Evolutionary conservation across 2,113 vertebrate species (phyloP).

Genomic region (Muntiacus reevesi): DNA sequence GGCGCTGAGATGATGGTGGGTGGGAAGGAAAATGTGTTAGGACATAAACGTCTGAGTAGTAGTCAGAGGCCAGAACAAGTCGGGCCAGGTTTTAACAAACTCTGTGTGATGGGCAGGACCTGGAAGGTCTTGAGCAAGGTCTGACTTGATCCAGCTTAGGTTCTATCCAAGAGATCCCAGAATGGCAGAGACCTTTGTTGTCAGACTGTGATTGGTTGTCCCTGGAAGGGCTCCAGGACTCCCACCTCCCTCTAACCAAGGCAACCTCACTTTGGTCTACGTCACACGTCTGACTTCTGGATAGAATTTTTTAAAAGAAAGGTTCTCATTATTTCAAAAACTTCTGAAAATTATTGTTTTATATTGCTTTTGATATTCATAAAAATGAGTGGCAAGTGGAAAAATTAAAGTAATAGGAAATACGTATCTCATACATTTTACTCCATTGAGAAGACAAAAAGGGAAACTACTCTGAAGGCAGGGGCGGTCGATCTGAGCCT

Average conservation of each 20-base stretch:
- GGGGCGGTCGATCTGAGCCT: background rate
- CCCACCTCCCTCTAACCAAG: background rate
- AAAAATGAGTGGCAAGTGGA: background rate
- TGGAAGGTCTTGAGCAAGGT: background rate
- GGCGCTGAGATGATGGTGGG: accelerated
- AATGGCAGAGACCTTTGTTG: background rate
- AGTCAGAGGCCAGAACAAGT: background rate
- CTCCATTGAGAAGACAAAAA: background rate
- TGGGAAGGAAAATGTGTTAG: background rate
- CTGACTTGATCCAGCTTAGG: background rate
- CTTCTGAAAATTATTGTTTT: background rate
- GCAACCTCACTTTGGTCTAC: background rate
- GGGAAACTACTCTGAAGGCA: background rate
- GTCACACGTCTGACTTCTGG: background rate
- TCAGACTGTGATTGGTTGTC: background rate
- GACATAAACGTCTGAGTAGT: background rate
- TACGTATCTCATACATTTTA: background rate
- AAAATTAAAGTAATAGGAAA: background rate
- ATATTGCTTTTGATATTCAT: background rate
- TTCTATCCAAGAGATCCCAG: background rate
- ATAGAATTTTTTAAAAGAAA: background rate
- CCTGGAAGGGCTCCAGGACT: background rate
- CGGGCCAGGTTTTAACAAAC: background rate
- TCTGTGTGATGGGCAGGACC: background rate
- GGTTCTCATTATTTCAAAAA: background rate